Evolutionary conservation across 2,888 invertebrate genomes (phyloP), one percentile per base, ranked within the genome.

Genomic region (Sarcophaga caerulescens): DNA sequence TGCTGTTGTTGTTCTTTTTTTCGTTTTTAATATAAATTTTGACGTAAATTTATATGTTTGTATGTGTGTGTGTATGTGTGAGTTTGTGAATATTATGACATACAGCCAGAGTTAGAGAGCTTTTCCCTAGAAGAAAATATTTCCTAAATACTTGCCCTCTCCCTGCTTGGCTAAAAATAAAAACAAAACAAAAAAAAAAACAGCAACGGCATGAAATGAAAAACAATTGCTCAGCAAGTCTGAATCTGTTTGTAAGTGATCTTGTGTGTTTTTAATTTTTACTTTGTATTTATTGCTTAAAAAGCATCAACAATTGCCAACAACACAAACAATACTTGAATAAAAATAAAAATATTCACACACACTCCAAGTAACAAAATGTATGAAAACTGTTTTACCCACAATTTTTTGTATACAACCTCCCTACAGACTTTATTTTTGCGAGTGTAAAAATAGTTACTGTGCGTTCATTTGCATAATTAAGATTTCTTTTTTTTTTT

Each of bases 221-320:
- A 63, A 70, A 60, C 68, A 69, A 68, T 69, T 52, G 35, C 47
- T 76, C 76, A 71, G 71, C 60, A 60, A 47, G 59, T 59, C 17
- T 52, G 3, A 44, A 25, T 44, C 45, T 71, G 14, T 71, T 23
- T 70, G 60, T 75, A 19, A 52, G 44, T 69, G 57, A 47, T 71
- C 10, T 19, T 23, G n/a, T 45, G 23, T 25, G 69, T 71, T 21
- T 71, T 65, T 71, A 79, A 21, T 79, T 52, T 57, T 23, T 44
- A 65, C 10, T 68, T n/a, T 19, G 25, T 60, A 69, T 69, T 59
- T 77, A 63, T 79, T 79, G 35, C 62, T 4, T 17, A 63, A 47
- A 52, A 63, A 66, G 11, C 4, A 35, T 35, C 25, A 52, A 52
- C 52, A 52, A 35, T 10, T 1, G 35, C 6, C 4, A 35, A 52